phyloP scores from a whole-genome alignment of 1,140 invertebrate genomes.

The Contarinia nasturtii region DNA sequence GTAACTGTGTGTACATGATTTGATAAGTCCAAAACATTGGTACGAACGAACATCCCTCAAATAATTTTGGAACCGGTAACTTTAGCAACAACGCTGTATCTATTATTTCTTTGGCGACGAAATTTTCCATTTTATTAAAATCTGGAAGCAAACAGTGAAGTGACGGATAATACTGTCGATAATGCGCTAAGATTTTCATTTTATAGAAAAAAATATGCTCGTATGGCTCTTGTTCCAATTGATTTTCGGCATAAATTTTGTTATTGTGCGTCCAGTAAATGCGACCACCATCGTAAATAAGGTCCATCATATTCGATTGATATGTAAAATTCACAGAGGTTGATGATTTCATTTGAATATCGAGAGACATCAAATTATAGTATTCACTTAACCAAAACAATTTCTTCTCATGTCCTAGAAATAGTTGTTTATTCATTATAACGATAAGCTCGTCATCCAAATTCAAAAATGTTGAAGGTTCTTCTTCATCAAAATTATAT shows the following conservation, averaged over 20 bases:
- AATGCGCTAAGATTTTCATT: slow-evolving; percentile 9
- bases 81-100: not conserved
- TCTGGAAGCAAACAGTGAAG: slow-evolving; percentile 10
- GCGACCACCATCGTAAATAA: slow-evolving; percentile 12
- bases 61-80: slow-evolving; percentile 1
- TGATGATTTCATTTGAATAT: slow-evolving; percentile 7
- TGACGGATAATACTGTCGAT: slow-evolving; percentile 16
- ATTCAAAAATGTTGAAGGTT: not conserved
- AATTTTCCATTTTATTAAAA: not conserved
- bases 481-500: slow-evolving; percentile 6
- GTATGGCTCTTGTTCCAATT: not conserved
- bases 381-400: not conserved
- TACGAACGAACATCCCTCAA: not conserved
- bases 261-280: slow-evolving; percentile 15
- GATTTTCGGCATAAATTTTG: slow-evolving; percentile 7
- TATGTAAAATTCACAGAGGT: slow-evolving; percentile 11
- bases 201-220: no score
- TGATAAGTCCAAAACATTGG: slow-evolving; percentile 12
- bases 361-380: not conserved
- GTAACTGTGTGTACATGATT: slow-evolving; percentile 9
- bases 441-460: not conserved
- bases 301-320: slow-evolving; percentile 1
- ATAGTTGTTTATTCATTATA: no score
- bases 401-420: no score
- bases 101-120: not conserved